These are phyloP conservation scores for Fundulus diaphanus DNA, from an alignment of 2,797 vertebrate species.

Conservation along the genomic window DNA sequence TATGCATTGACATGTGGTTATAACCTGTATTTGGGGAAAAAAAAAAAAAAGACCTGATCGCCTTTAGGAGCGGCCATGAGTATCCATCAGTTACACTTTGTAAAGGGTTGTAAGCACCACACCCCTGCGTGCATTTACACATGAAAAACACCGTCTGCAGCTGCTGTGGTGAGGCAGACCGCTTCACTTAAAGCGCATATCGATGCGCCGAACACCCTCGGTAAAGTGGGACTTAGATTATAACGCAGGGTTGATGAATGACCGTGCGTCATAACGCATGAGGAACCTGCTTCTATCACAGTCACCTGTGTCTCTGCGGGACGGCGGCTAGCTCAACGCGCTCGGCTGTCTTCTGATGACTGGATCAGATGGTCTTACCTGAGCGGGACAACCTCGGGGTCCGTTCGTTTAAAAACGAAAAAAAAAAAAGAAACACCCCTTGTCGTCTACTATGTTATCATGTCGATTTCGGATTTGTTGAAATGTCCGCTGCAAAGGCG, in stretches of 20 bases:
- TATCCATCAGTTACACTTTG: not conserved
- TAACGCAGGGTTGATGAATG: not conserved
- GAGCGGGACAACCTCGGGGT: constrained; percentile 16
- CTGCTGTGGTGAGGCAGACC: constrained; percentile 1
- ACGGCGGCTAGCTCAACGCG: constrained; percentile 37
- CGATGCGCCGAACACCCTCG: not conserved
- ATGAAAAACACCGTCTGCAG: not conserved
- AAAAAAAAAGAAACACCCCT: too few relatives aligned
- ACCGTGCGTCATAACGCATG: not conserved
- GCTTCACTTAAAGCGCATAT: not conserved
- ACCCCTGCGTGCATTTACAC: constrained; percentile 17
- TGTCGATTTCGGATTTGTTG: not conserved
- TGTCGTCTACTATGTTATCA: not conserved
- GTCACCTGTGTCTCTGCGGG: constrained; percentile 31
- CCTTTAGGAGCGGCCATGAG: not conserved
- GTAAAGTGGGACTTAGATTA: rapidly evolving
- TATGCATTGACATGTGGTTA: constrained; percentile 26
- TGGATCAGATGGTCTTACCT: constrained; percentile 48
- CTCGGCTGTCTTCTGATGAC: constrained; percentile 26
- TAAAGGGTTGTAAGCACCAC: constrained; percentile 18
- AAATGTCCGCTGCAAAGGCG: not conserved
- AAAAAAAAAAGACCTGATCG: not conserved
- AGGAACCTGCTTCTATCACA: not conserved
- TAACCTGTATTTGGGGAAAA: too few relatives aligned
- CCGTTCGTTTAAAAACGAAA: not conserved